Conservation (phyloP, 2,888 invertebrate genomes). For the Parapristionchus giblindavisi region DNA sequence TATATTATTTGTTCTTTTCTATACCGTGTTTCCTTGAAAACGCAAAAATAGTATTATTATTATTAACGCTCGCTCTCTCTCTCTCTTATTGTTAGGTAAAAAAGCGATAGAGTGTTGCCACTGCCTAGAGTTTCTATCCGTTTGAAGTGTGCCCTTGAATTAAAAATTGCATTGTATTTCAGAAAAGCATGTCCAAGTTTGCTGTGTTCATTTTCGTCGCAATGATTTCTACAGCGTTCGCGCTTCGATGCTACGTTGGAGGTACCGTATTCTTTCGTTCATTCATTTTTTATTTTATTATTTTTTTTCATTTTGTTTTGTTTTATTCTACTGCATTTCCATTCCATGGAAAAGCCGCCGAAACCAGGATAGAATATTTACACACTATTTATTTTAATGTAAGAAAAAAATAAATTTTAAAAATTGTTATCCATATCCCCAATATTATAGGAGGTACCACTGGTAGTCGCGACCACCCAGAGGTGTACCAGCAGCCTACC, state of each 20-base stretch:
- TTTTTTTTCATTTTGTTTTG: not conserved
- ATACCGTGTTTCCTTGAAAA: too few relatives aligned
- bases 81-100: too few relatives aligned
- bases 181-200: not conserved
- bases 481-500: constrained; percentile 4
- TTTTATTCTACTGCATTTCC: too few relatives aligned
- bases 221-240: not conserved
- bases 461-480: constrained; percentile 3
- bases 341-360: not conserved
- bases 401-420: not conserved
- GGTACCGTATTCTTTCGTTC: not conserved
- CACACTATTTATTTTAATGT: not conserved
- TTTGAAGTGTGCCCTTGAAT: too few relatives aligned
- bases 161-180: not conserved
- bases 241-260: constrained; percentile 19
- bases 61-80: too few relatives aligned
- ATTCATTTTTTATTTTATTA: not conserved
- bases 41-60: too few relatives aligned
- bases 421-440: not conserved
- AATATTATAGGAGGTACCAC: not conserved
- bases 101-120: too few relatives aligned
- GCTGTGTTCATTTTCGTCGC: not conserved
- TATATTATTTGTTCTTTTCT: too few relatives aligned
- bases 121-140: too few relatives aligned
- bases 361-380: not conserved